Base-by-base conservation (phyloP, 2,888 invertebrate species). In the Plutella xylostella region DNA sequence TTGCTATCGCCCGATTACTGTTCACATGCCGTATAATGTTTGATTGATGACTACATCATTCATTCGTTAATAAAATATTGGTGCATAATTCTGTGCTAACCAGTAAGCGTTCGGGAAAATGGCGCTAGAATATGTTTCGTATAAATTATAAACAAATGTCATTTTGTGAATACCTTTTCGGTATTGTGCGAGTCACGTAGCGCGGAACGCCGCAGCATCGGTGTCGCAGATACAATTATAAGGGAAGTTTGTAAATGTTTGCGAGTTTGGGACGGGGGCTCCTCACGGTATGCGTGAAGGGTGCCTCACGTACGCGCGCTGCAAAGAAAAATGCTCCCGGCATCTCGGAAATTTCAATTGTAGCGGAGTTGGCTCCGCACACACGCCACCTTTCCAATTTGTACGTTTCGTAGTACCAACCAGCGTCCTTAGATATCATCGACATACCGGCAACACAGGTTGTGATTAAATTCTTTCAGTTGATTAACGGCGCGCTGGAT, bases 281-380 rank as follows among this genome's bases (percentile, higher is more conserved):
- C 37, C 15, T 12, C 19, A 18, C 17, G 25, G 43, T 37, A 43
- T 43, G 35, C 37, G 43, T 28, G 43, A 25, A 35, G 37, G 43
- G 43, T 22, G 11, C 20, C 17, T 18, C 37, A n/a, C 28, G 65
- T 73, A 79, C 76, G 78, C 80, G 76, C 71, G 69, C 56, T 59
- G 63, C 70, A 67, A 65, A 73, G 72, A 74, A 76, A 72, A 80
- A 78, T 77, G 72, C 73, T 59, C 64, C 63, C 68, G 68, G 78
- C 68, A 79, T 82, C 72, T 78, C 68, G 68, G 68, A 75, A 78
- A 80, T 82, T 78, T 78, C 77, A 77, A 76, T 80, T 76, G 79
- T 78, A 72, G 66, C 71, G 67, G 73, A 71, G 71, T 72, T 69
- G 65, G 60, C 60, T 68, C 66, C 62, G 64, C 63, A 62, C 66